Evolutionary conservation across 2,888 invertebrate genomes (phyloP).

Genomic region (Schizaphis graminum): DNA sequence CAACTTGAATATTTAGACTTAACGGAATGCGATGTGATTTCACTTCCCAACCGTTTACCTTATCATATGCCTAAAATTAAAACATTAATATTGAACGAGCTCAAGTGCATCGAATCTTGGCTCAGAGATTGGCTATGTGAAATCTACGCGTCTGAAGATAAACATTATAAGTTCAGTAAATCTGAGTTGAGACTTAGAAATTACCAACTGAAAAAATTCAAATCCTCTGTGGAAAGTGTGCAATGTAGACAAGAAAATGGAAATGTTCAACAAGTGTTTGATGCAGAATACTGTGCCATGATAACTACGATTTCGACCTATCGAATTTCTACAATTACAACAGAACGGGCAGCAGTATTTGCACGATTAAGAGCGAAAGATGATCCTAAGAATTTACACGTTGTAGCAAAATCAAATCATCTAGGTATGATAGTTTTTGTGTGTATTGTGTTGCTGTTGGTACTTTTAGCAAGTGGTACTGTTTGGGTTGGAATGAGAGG

Average conservation of each 20-base stretch:
- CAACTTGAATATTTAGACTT: slow-evolving; percentile 56
- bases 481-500: slow-evolving; percentile 22
- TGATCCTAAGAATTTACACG: background rate
- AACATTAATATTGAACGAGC: background rate
- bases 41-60: slow-evolving; percentile 18
- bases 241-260: background rate
- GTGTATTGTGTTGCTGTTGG: background rate
- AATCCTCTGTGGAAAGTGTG: background rate
- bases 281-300: background rate
- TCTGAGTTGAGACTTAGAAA: slow-evolving; percentile 29
- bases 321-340: background rate
- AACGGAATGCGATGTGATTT: background rate
- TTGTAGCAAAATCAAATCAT: background rate
- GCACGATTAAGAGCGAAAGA: slow-evolving; percentile 34
- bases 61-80: slow-evolving; percentile 55
- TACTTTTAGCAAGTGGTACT: slow-evolving; percentile 2
- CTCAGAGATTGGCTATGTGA: slow-evolving; percentile 53
- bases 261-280: background rate
- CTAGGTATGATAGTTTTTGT: background rate
- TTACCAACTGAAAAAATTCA: background rate
- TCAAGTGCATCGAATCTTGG: slow-evolving; percentile 18
- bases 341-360: slow-evolving; percentile 28
- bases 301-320: background rate
- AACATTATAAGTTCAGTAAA: no score
- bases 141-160: background rate